Evolutionary conservation across 2,888 invertebrate genomes (phyloP).

Genomic region (Dyspetes luteomarginatus): DNA sequence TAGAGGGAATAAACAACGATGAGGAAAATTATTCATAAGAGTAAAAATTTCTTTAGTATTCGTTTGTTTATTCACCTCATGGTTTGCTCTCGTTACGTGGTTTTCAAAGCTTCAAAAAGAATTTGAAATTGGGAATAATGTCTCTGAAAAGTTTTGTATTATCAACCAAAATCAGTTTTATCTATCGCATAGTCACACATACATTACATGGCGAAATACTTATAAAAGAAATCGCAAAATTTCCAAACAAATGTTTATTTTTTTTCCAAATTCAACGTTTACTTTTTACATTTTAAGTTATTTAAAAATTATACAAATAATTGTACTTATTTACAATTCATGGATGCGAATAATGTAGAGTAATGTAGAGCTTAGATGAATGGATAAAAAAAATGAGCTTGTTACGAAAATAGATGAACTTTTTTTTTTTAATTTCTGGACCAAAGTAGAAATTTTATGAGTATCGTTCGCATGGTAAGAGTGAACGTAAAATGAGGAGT

Average conservation of each 20-base stretch:
- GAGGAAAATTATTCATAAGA: background rate
- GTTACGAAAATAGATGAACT: background rate
- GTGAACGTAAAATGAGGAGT: no score
- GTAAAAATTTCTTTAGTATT: background rate
- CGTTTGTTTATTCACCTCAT: background rate
- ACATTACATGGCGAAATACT: background rate
- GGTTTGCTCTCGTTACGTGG: background rate
- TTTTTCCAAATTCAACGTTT: constrained; percentile 23
- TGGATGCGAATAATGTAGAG: background rate
- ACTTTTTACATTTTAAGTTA: constrained; percentile 18
- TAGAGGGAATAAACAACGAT: background rate
- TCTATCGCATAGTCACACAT: background rate
- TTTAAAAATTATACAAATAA: background rate
- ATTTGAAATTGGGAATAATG: no score
- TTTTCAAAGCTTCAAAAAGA: background rate
- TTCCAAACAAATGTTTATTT: constrained; percentile 29
- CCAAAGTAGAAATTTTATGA: background rate
- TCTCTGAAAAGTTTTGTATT: background rate
- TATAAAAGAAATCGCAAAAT: constrained; percentile 12
- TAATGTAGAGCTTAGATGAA: background rate
- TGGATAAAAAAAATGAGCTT: background rate
- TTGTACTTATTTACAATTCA: constrained; percentile 8
- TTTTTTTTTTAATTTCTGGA: background rate
- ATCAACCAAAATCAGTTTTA: background rate
- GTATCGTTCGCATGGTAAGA: background rate